phyloP scores from a whole-genome alignment of 2,888 invertebrate genomes.

The Uloborus plumipes region DNA sequence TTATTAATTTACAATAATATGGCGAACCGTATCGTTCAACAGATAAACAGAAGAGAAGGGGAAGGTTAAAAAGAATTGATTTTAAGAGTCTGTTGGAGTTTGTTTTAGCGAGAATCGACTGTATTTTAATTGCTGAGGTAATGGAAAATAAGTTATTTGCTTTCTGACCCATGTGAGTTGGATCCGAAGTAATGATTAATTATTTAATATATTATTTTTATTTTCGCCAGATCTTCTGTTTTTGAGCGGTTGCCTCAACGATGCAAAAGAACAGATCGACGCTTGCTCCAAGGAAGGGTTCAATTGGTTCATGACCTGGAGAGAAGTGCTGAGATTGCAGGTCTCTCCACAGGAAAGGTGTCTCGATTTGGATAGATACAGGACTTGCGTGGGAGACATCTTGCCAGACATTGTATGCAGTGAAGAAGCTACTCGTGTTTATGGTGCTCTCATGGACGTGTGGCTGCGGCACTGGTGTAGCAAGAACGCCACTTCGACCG shows the following conservation, averaged over 20 bases:
- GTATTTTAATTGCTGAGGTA: too few species aligned
- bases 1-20: too few species aligned
- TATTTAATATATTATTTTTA: not conserved
- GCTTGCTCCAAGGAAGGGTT: constrained; percentile 24
- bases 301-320: constrained; percentile 34
- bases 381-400: constrained; percentile 3
- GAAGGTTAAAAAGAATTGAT: too few species aligned
- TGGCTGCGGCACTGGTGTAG: constrained; percentile 48
- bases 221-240: constrained; percentile 29
- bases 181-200: too few species aligned
- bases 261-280: not conserved
- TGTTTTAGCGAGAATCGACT: too few species aligned
- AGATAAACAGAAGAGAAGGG: too few species aligned
- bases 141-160: too few species aligned
- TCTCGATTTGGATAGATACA: constrained; percentile 4
- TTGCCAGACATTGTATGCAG: constrained; percentile 10
- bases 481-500: constrained; percentile 6
- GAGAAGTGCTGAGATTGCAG: constrained; percentile 31
- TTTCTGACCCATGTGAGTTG: too few species aligned
- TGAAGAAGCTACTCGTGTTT: constrained; percentile 23
- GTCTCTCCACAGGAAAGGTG: constrained; percentile 34
- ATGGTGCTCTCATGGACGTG: constrained; percentile 26
- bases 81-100: too few species aligned
- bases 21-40: too few species aligned
- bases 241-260: constrained; percentile 11